These are phyloP conservation scores for Melopsittacus undulatus DNA, from an alignment of 2,797 vertebrate genomes.

Conservation along the genomic window DNA sequence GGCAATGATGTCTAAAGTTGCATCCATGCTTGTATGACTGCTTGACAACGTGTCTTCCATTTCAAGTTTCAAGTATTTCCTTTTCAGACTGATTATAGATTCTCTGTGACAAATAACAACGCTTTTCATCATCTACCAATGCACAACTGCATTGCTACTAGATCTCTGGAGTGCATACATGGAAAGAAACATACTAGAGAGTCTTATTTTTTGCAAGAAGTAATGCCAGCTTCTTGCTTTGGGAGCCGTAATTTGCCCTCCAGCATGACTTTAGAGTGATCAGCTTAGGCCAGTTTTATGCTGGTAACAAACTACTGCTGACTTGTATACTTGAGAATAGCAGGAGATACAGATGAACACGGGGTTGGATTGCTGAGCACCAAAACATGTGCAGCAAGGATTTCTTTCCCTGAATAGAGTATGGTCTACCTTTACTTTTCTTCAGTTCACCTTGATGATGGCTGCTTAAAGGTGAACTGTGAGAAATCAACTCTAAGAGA, in stretches of 20 bases:
- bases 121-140: neutral
- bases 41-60: slow-evolving; percentile 73
- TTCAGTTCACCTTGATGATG: neutral
- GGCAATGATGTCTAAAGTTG: slow-evolving; percentile 86
- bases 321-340: neutral
- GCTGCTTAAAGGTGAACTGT: neutral
- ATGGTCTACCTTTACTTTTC: neutral
- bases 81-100: slow-evolving; percentile 93
- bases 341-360: neutral
- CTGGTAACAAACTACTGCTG: neutral
- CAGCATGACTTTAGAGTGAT: neutral
- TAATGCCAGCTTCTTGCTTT: neutral
- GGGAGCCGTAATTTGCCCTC: neutral
- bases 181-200: neutral
- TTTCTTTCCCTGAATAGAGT: neutral
- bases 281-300: neutral
- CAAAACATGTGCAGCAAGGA: neutral
- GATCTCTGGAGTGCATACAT: neutral
- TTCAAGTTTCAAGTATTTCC: slow-evolving; percentile 86
- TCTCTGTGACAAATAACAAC: slow-evolving; percentile 79
- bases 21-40: slow-evolving; percentile 85
- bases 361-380: neutral
- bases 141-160: neutral
- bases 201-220: neutral
- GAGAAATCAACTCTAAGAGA: neutral